Evolutionary conservation across 2,888 invertebrate species (phyloP), one percentile per base, ranked within the genome.

Genomic region (Brenthis hecate): DNA sequence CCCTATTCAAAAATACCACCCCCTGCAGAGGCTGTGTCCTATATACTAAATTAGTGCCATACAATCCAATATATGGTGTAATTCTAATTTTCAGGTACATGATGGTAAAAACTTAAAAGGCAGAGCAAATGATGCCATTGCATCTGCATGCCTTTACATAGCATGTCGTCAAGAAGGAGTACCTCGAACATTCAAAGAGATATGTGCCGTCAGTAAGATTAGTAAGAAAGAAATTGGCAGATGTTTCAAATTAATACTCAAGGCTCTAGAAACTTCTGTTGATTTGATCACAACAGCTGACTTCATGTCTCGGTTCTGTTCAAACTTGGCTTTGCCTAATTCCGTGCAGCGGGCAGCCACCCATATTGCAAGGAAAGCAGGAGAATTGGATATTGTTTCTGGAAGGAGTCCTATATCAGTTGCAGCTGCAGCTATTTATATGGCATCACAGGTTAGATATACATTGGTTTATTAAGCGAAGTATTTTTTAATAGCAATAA

Each of bases 211-310:
- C 63, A 99, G 99, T 83, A 98, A 98, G 93, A 98, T 99, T 69
- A 99, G 99, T 81, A 99, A 99, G 92, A 99, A 99, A 81, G 99
- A 99, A 93, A 99, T 99, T 70, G 99, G 99, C 0, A 93, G 99
- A 75, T 99, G 99, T 85, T 99, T 99, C 89, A 99, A 99, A 83
- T 89, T 99, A 55, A 99, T 99, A 71, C 92, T 99, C 53, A 99
- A 99, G 85, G 98, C 98, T 0, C 91, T 99, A 64, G 98, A 99
- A 85, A 99, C 99, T 0, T 99, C 97, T 48, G 98, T 99, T 8
- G 99, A 99, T 83, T 95, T 99, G 68, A 99, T 99, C 70, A 99
- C 99, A 0, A 99, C 99, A 0, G 99, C 98, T 1, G 99, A 99
- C 85, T 99, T 99, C 86, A 99, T 99, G 99, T 99, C 98, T 36